These are phyloP conservation scores for Teleogryllus occipitalis DNA, from an alignment of 1,140 invertebrate genomes.

Conservation along the genomic window DNA sequence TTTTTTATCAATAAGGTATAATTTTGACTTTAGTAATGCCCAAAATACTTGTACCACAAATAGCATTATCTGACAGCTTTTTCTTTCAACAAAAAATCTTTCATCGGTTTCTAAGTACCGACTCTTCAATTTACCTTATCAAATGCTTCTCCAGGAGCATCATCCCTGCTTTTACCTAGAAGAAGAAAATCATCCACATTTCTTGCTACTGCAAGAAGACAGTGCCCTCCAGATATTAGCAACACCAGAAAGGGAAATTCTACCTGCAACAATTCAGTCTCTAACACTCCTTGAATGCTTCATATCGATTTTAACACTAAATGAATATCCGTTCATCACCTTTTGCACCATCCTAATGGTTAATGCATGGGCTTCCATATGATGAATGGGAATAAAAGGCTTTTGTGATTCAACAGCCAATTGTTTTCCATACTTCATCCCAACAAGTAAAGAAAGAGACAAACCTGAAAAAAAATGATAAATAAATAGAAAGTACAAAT, in stretches of 20 bases:
- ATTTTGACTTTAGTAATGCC: too few species aligned
- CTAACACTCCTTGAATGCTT: neutral
- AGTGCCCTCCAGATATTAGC: constrained; percentile 88
- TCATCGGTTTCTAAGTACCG: too few species aligned
- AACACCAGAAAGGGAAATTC: constrained; percentile 85
- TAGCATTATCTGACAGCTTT: too few species aligned
- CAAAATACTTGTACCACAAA: too few species aligned
- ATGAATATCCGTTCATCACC: constrained; percentile 30
- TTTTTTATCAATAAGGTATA: too few species aligned
- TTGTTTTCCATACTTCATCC: constrained; percentile 75
- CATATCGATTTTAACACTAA: neutral
- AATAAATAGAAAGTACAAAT: neutral
- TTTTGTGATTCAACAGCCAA: constrained; percentile 60
- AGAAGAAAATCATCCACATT: constrained; percentile 67
- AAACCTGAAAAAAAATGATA: constrained; percentile 45
- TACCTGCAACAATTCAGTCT: constrained; percentile 42
- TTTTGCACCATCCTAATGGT: constrained; percentile 64
- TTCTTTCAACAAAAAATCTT: too few species aligned
- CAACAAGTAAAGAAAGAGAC: constrained; percentile 67
- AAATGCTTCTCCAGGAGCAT: constrained; percentile 83
- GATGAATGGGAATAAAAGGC: constrained; percentile 92
- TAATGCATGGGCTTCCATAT: constrained; percentile 98
- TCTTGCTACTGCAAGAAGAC: constrained; percentile 69
- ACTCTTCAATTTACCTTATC: constrained; percentile 59
- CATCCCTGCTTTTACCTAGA: constrained; percentile 70